phyloP scores from a whole-genome alignment of 2,113 vertebrate species.

The Brevimyrus niger region DNA sequence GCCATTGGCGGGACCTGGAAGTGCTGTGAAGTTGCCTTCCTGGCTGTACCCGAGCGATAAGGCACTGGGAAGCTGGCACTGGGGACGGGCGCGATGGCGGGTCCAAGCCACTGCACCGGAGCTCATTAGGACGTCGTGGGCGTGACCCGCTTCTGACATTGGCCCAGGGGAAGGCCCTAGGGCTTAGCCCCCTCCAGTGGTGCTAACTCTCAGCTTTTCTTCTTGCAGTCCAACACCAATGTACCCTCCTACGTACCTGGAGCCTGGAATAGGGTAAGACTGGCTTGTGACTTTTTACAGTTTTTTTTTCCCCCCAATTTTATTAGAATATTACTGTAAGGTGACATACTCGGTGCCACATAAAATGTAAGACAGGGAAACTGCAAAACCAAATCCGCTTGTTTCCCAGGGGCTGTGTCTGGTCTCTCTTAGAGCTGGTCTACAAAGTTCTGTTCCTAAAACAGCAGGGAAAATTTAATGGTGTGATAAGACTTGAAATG shows the following conservation, averaged over 20 bases:
- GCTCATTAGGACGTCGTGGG: neutral
- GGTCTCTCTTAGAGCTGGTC: neutral
- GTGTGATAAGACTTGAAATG: neutral
- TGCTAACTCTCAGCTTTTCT: slow-evolving; percentile 24
- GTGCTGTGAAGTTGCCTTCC: neutral
- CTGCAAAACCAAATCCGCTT: neutral
- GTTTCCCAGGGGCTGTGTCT: neutral
- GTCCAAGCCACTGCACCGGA: neutral
- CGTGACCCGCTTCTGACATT: neutral
- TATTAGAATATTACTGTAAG: neutral
- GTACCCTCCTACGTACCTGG: slow-evolving; percentile 94
- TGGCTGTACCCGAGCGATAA: neutral
- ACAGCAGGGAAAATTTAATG: neutral
- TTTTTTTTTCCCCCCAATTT: neutral
- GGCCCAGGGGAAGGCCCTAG: neutral
- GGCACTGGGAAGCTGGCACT: neutral
- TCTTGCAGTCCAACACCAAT: slow-evolving; percentile 83
- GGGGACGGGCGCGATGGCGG: neutral
- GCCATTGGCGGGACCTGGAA: neutral
- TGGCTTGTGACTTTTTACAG: neutral
- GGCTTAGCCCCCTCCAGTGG: neutral
- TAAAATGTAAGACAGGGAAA: neutral
- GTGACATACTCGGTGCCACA: neutral
- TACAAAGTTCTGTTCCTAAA: neutral
- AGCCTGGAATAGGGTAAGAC: slow-evolving; percentile 90